These are phyloP conservation scores for Anas capensis DNA, from an alignment of 2,797 vertebrate species.

Conservation along the genomic window DNA sequence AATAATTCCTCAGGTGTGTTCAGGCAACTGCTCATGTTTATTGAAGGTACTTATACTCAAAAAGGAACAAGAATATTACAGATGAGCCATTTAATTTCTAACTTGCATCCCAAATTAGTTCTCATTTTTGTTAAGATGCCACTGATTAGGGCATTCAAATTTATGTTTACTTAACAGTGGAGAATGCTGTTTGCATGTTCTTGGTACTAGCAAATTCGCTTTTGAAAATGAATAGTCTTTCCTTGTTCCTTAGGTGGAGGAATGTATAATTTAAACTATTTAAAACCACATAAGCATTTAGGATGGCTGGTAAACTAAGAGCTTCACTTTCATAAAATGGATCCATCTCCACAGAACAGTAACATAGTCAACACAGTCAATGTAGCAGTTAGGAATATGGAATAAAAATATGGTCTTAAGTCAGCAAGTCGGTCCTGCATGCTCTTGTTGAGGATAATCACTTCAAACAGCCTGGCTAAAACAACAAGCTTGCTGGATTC, in stretches of 20 bases:
- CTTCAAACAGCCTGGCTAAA: neutral
- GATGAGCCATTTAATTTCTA: neutral
- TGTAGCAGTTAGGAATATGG: neutral
- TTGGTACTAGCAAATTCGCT: neutral
- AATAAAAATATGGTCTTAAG: neutral
- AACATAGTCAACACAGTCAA: neutral
- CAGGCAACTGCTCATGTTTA: conserved; percentile 1
- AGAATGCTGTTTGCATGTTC: neutral
- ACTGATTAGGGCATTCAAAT: neutral
- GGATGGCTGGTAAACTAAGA: neutral
- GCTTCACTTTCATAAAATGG: neutral
- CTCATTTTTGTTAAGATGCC: neutral
- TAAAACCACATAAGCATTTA: neutral
- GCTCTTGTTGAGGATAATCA: neutral
- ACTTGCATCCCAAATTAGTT: neutral
- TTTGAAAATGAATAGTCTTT: neutral
- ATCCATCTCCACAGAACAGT: neutral
- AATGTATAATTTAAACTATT: neutral
- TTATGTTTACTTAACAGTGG: neutral
- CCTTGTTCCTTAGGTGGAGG: neutral
- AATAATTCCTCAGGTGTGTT: conserved; percentile 5
- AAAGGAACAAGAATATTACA: conserved; percentile 17
- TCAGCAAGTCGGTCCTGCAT: neutral
- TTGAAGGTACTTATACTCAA: neutral
- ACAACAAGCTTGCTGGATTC: neutral